Evolutionary conservation across 2,113 vertebrate species (phyloP), one percentile per base, ranked within the genome.

Genomic region (Trichechus manatus): DNA sequence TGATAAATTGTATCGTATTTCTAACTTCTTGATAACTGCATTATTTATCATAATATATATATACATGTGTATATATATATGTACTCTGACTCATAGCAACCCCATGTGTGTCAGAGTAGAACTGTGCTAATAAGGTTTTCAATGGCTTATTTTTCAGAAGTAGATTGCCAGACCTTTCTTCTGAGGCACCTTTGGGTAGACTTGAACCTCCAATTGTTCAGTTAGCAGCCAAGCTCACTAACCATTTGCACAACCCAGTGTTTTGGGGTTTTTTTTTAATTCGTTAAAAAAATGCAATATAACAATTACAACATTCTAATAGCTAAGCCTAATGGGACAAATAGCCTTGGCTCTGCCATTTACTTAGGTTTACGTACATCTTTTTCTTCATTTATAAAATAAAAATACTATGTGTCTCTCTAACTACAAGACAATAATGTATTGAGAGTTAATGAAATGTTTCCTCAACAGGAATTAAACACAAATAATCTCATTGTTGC

Each of bases 311-410:
- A 5, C 29, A 14, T 72, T 91, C 72, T 93, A 80, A 93, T 17
- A 95, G 36, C 17, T 42, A 68, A 84, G 2, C 79, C 47, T 61
- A 10, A 36, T 70, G 22, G 44, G 56, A 87, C 64, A n/a, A 87
- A 42, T 84, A 9, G n/a, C 39, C 50, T 87, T 63, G 23, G 1
- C 13, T 93, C 27, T 63, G 2, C 20, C 72, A 78, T 25, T 94
- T 63, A 83, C 19, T 5, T 44, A 84, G 2, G 11, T 78, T 94
- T 80, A 23, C 31, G 14, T 3, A 39, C 23, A 23, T 84, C 61
- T 39, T 87, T 96, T 47, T 93, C 31, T 93, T 95, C 20, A 64
- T 78, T 78, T 87, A 72, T 80, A 84, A 91, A 96, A 81, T 89
- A 86, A 90, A 97, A 95, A 86, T 31, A 79, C 17, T 33, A 15